Evolutionary conservation across 2,797 vertebrate species (phyloP).

Genomic region (Poecilia wingei): DNA sequence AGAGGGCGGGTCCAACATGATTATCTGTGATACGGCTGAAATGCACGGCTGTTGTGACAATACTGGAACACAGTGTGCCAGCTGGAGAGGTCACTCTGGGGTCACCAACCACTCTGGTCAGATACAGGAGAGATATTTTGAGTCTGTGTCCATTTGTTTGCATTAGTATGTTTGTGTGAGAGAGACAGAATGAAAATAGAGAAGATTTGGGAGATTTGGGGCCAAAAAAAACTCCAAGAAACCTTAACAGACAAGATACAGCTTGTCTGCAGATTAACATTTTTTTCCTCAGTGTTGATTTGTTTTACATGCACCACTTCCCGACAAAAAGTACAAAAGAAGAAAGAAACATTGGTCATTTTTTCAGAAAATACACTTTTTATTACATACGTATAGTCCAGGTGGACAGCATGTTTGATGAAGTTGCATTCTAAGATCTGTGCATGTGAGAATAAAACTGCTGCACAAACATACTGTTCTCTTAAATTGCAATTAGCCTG

Average conservation of each 20-base stretch:
- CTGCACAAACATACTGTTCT: slow-evolving; percentile 49
- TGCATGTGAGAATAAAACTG: slow-evolving; percentile 21
- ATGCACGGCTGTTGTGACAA: slow-evolving; percentile 53
- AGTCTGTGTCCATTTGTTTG: slow-evolving; percentile 12
- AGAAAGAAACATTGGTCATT: background rate
- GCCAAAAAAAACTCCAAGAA: slow-evolving; percentile 14
- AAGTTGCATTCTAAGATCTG: slow-evolving; percentile 25
- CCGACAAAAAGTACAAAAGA: slow-evolving; percentile 14
- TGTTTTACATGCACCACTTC: background rate
- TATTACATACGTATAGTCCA: background rate
- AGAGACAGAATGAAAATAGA: slow-evolving; percentile 7
- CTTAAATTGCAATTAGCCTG: slow-evolving; percentile 61
- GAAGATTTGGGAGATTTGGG: slow-evolving; percentile 2
- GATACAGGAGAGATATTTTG: slow-evolving; percentile 32
- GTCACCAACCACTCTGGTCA: slow-evolving; percentile 50
- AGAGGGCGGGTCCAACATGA: slow-evolving; percentile 56
- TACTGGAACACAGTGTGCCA: slow-evolving; percentile 70
- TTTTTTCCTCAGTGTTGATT: background rate
- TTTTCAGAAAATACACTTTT: background rate
- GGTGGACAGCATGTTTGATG: background rate
- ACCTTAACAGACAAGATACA: background rate
- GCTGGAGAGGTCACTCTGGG: slow-evolving; percentile 67
- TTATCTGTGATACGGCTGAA: slow-evolving; percentile 58
- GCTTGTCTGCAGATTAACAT: background rate
- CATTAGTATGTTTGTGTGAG: background rate